phyloP scores from a whole-genome alignment of 2,113 vertebrate species.

The Tilapia sparmanii region DNA sequence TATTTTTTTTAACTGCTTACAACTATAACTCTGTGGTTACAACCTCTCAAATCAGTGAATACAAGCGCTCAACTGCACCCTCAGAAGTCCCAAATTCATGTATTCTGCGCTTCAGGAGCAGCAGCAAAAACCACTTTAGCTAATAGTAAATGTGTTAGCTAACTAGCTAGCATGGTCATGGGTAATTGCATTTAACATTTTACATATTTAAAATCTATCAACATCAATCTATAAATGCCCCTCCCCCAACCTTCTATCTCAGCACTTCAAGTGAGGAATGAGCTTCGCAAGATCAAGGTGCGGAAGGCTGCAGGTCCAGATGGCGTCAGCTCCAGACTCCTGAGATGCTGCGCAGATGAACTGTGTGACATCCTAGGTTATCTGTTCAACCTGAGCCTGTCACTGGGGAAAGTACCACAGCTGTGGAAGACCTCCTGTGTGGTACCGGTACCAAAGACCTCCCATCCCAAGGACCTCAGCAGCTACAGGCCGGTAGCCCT shows the following conservation, averaged over 20 bases:
- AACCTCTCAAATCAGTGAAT: neutral
- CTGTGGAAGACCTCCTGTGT: no score
- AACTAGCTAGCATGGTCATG: neutral
- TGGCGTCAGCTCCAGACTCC: no score
- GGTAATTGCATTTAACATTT: neutral
- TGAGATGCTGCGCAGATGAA: no score
- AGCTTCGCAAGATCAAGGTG: no score
- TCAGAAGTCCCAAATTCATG: neutral
- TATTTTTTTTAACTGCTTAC: neutral
- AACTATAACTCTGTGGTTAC: neutral
- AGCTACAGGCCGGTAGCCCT: no score
- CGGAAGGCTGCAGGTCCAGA: no score
- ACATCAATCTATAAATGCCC: neutral
- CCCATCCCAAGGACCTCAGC: no score
- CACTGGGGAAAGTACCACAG: no score
- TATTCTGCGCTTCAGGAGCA: neutral
- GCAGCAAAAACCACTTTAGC: neutral
- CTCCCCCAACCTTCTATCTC: neutral
- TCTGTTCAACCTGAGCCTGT: no score
- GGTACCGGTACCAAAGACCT: no score
- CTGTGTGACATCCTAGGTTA: no score
- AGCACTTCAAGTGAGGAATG: no score
- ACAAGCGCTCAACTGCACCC: neutral
- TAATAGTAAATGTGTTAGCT: neutral
- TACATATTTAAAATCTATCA: neutral